These are phyloP conservation scores for Cyprichromis sp. DNA, from an alignment of 2,113 vertebrate genomes.

Conservation along the genomic window DNA sequence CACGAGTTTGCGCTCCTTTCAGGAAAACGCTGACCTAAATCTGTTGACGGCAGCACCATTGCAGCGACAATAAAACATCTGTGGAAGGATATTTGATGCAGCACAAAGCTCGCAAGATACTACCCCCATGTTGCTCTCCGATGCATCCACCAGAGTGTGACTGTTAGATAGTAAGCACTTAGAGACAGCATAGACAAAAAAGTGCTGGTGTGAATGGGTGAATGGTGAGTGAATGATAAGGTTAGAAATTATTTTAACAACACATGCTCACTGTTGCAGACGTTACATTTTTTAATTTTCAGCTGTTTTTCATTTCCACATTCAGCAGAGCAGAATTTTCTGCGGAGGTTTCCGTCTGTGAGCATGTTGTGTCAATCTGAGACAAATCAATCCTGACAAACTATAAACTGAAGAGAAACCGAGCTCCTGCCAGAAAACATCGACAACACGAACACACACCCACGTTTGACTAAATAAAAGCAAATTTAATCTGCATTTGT, in stretches of 20 bases:
- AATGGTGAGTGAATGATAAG: not conserved
- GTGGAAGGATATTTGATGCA: not conserved
- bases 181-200: not conserved
- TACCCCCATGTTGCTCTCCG: not conserved
- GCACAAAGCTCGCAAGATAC: not conserved
- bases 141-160: not conserved
- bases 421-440: not conserved
- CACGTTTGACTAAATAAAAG: not conserved
- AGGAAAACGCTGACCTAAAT: slow-evolving; percentile 25
- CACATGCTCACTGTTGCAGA: not conserved
- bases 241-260: not conserved
- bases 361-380: not conserved
- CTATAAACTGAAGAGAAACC: not conserved
- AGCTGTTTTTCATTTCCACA: not conserved
- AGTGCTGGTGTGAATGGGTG: not conserved
- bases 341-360: not conserved
- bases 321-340: not conserved
- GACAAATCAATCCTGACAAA: not conserved
- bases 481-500: not conserved
- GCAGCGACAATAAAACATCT: not conserved
- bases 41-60: not conserved
- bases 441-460: not conserved
- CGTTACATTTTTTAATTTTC: not conserved
- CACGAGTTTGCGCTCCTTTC: not conserved
- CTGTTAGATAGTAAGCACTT: not conserved